Base-by-base conservation (phyloP, 2,888 invertebrate genomes). In the Endomychus coccineus region DNA sequence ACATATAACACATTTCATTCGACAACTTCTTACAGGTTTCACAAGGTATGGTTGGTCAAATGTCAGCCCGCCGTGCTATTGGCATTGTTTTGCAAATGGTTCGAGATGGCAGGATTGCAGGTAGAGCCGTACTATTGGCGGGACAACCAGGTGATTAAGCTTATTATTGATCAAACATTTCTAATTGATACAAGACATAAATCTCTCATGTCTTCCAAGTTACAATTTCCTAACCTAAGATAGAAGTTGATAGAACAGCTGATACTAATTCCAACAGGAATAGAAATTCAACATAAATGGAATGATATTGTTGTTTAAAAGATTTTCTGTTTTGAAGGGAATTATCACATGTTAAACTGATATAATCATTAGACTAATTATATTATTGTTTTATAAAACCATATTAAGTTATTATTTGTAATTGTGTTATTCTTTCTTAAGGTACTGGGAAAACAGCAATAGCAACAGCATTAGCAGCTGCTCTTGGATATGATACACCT, bases 61-160 rank as follows among this genome's bases (percentile, higher is more conserved):
- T 84, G 46, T 78, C 83, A 56, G 97, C 97, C 1, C 77, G 98
- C 10, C 76, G 91, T 56, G 97, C 95, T 9, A 94, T 94, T 36
- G 98, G 97, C 4, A 78, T 98, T 39, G 83, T 98, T 27, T 71
- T 95, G 12, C 92, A 94, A 70, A 98, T 98, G 96, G 95, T 98
- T 43, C 84, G 91, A 66, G 97, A 98, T 59, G 97, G 96, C 35
- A 90, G 94, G 69, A 96, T 97, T 54, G 95, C 96, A 4, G 98
- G 98, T 0, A 69, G 98, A 50, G 95, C 96, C 6, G 80, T 97
- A 29, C 66, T 98, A 9, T 70, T 99, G 21, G 96, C 97, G 0
- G 98, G 98, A 0, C 94, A 95, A 58, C 97, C 98, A 0, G 96
- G 79, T 80, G 50, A 47, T 29, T 36, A 28, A 15, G 17, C 3